phyloP scores from a whole-genome alignment of 1,140 invertebrate genomes.

The Anthonomus grandis region DNA sequence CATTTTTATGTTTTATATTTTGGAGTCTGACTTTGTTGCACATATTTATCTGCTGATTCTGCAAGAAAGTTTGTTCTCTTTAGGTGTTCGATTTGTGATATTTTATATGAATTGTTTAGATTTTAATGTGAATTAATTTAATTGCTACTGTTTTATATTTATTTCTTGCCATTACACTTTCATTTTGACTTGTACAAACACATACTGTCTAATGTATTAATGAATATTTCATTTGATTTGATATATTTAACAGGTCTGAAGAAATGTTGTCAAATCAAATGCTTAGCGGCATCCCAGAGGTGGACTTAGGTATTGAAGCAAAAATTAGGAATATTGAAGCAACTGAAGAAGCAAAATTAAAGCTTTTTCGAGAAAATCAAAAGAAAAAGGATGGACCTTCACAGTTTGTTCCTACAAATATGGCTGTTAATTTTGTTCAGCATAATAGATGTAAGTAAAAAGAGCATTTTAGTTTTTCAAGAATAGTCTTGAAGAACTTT shows the following conservation, averaged over 20 bases:
- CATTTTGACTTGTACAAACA: neutral
- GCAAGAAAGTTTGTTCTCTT: no score
- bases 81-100: no score
- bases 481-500: neutral
- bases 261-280: slow-evolving; percentile 99
- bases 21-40: no score
- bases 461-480: neutral
- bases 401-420: slow-evolving; percentile 95
- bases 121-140: no score
- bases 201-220: neutral
- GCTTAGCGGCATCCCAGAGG: slow-evolving; percentile 99
- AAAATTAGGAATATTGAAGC: slow-evolving; percentile 98
- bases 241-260: slow-evolving; percentile 78
- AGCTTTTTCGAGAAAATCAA: slow-evolving; percentile 80
- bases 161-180: neutral
- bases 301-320: slow-evolving; percentile 97
- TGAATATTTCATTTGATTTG: neutral
- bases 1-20: no score
- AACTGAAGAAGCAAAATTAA: slow-evolving; percentile 95
- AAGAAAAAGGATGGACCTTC: slow-evolving; percentile 93
- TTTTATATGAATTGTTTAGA: no score
- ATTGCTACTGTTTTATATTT: no score
- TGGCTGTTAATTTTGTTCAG: slow-evolving; percentile 97
- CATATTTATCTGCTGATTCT: no score
- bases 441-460: slow-evolving; percentile 81